Conservation (phyloP, 2,888 invertebrate species). For the Yponomeuta plumbellus region DNA sequence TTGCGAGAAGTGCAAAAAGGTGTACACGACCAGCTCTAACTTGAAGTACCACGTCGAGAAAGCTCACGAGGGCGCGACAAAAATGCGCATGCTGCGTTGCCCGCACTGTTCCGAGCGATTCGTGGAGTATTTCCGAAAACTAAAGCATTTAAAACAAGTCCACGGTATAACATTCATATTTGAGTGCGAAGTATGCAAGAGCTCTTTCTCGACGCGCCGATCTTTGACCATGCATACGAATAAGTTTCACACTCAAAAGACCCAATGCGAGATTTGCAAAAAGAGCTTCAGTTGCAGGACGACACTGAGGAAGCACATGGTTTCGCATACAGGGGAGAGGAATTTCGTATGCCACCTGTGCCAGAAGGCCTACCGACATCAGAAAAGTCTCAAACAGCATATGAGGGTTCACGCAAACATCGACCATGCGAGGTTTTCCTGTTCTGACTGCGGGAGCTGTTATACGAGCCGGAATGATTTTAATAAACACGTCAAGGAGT, state of each 20-base stretch:
- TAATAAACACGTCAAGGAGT: conserved; percentile 47
- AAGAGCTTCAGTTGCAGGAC: conserved; percentile 63
- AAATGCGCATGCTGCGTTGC: conserved; percentile 48
- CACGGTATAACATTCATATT: conserved; percentile 53
- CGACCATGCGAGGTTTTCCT: conserved; percentile 34
- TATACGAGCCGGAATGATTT: conserved; percentile 40
- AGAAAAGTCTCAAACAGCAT: conserved; percentile 61
- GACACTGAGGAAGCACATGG: conserved; percentile 49
- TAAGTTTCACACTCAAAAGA: conserved; percentile 52
- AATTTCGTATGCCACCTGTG: conserved; percentile 58
- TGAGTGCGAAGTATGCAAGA: conserved; percentile 49
- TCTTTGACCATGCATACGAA: conserved; percentile 54
- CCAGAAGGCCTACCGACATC: conserved; percentile 68
- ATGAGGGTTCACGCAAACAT: conserved; percentile 40
- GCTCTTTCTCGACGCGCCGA: conserved; percentile 46
- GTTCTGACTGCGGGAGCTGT: conserved; percentile 42
- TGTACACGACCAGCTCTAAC: conserved; percentile 62
- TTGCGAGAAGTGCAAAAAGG: conserved; percentile 60
- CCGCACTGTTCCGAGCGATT: conserved; percentile 54
- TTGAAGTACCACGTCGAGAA: conserved; percentile 53
- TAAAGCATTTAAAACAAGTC: conserved; percentile 55
- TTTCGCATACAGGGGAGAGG: conserved; percentile 48
- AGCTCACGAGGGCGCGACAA: conserved; percentile 45
- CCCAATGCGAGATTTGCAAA: conserved; percentile 65
- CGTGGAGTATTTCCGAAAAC: conserved; percentile 50